These are phyloP conservation scores for Sebastes iracundus DNA, from an alignment of 2,797 vertebrate genomes.

Conservation along the genomic window DNA sequence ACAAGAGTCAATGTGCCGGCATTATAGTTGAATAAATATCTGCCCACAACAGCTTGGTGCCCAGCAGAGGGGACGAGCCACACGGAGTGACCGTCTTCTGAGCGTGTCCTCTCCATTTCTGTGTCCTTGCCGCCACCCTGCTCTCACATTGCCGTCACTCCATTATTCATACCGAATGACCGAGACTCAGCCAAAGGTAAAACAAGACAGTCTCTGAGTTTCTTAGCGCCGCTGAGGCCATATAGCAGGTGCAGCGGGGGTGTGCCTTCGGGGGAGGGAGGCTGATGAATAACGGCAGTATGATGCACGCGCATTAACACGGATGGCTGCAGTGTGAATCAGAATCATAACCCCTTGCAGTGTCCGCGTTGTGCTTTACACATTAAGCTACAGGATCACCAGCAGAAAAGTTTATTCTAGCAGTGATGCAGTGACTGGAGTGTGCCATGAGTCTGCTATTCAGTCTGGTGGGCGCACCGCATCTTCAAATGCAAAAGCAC, in stretches of 20 bases:
- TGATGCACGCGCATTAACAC: conserved; percentile 20
- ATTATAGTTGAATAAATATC: conserved; percentile 36
- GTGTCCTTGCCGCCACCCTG: conserved; percentile 58
- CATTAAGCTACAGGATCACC: conserved; percentile 8
- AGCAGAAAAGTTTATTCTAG: conserved; percentile 23
- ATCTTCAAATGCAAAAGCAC: conserved; percentile 18
- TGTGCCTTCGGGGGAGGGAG: conserved; percentile 13
- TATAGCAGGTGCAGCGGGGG: background rate
- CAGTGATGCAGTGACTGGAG: conserved; percentile 4
- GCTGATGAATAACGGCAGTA: conserved; percentile 31
- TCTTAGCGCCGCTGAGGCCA: conserved; percentile 3
- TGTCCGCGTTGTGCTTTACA: background rate
- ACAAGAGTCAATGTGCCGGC: background rate
- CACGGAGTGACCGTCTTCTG: conserved; percentile 18
- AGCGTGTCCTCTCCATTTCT: conserved; percentile 52
- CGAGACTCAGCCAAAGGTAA: conserved; percentile 41
- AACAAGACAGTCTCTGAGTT: conserved; percentile 31
- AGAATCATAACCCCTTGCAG: conserved; percentile 9
- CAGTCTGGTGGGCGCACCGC: background rate
- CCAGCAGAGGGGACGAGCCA: conserved; percentile 32
- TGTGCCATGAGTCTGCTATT: background rate
- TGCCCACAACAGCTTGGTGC: conserved; percentile 32
- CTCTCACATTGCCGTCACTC: conserved; percentile 37
- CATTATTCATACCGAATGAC: conserved; percentile 66
- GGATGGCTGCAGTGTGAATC: conserved; percentile 31